These are phyloP conservation scores for Zaprionus inermis DNA, from an alignment of 1,140 invertebrate species.

Conservation along the genomic window DNA sequence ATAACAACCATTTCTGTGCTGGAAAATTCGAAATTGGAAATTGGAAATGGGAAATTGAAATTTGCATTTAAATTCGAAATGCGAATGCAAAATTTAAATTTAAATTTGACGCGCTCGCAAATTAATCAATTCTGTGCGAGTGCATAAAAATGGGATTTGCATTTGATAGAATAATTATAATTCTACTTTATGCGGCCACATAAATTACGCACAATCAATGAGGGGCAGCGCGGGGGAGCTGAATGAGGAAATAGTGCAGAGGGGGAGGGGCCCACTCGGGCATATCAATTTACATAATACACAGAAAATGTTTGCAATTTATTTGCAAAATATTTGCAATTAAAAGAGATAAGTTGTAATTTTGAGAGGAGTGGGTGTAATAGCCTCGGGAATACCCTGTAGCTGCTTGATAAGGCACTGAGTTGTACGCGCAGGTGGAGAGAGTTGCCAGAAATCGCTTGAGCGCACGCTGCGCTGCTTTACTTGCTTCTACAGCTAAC, in stretches of 20 bases:
- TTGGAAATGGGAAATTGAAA: slow-evolving; percentile 14
- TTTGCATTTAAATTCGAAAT: slow-evolving; percentile 31
- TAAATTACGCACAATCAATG: slow-evolving; percentile 46
- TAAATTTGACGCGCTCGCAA: not conserved
- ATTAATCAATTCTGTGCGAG: slow-evolving; percentile 37
- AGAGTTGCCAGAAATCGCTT: not conserved
- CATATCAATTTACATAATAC: slow-evolving; percentile 38
- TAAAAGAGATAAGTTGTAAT: slow-evolving; percentile 9
- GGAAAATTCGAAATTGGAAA: slow-evolving; percentile 11
- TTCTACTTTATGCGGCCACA: slow-evolving; percentile 22
- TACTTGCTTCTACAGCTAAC: too few relatives aligned
- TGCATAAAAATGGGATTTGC: slow-evolving; percentile 34
- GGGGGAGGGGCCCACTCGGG: not conserved
- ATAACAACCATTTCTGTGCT: not conserved
- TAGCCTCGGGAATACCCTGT: not conserved
- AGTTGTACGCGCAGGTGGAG: not conserved
- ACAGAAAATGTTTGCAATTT: slow-evolving; percentile 14
- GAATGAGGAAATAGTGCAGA: too few relatives aligned
- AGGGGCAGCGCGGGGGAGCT: not conserved
- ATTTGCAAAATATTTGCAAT: slow-evolving; percentile 30
- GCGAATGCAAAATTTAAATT: slow-evolving; percentile 16
- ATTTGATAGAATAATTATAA: slow-evolving; percentile 51
- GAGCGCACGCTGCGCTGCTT: not conserved
- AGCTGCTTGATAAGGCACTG: not conserved
- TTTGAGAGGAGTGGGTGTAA: not conserved